Evolutionary conservation across 2,113 vertebrate genomes (phyloP).

Genomic region (Salvelinus sp.): DNA sequence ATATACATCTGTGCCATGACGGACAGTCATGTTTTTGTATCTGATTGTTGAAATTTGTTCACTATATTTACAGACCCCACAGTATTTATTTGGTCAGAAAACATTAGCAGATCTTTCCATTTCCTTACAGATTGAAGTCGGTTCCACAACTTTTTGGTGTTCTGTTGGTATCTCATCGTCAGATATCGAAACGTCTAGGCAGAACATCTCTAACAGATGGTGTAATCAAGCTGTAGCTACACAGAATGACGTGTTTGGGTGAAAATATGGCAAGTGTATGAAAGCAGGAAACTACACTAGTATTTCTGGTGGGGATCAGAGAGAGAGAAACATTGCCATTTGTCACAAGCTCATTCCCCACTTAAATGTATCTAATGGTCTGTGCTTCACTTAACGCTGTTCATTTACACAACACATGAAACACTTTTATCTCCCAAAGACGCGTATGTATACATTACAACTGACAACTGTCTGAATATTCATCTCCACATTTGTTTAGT

Average conservation of each 20-base stretch:
- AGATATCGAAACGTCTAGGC: conserved; percentile 15
- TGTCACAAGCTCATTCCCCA: conserved; percentile 7
- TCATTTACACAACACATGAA: conserved; percentile 1
- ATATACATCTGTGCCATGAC: neutral
- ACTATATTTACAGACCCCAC: neutral
- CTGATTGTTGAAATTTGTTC: neutral
- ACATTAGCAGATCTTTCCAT: conserved; percentile 5
- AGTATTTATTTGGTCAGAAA: conserved; percentile 1
- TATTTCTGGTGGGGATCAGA: conserved; percentile 1
- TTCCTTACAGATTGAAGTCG: conserved; percentile 19
- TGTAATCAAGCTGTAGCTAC: conserved; percentile 25
- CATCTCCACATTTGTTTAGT: conserved; percentile 4
- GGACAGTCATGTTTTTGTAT: neutral
- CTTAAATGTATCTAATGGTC: conserved; percentile 2
- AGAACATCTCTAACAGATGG: conserved; percentile 13
- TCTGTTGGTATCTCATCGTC: neutral
- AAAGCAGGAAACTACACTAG: conserved; percentile 22
- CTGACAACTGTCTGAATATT: conserved; percentile 2
- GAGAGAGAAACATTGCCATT: conserved; percentile 3
- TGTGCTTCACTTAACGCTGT: neutral
- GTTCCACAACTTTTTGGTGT: conserved; percentile 23
- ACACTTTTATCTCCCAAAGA: conserved; percentile 1
- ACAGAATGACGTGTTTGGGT: conserved; percentile 26
- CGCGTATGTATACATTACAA: conserved; percentile 1
- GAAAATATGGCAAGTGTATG: neutral